These are phyloP conservation scores for Gambusia affinis DNA, from an alignment of 2,113 vertebrate species.

Conservation along the genomic window DNA sequence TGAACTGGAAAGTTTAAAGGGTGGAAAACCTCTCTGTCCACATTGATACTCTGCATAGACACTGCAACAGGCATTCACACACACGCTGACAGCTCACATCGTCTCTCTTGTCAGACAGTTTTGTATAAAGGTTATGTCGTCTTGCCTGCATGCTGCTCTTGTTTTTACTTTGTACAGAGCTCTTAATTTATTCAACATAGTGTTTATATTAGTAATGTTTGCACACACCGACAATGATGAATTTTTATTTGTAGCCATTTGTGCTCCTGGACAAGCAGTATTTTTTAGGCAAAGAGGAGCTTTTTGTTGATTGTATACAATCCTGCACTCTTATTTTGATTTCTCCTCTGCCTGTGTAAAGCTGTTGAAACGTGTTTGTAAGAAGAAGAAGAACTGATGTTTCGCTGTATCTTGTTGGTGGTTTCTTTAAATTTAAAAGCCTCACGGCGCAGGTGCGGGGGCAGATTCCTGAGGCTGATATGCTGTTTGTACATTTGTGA, in stretches of 20 bases:
- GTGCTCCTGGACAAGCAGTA: conserved; percentile 74
- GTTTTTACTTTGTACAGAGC: conserved; percentile 77
- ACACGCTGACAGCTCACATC: not conserved
- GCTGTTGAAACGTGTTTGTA: conserved; percentile 73
- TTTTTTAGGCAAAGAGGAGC: conserved; percentile 69
- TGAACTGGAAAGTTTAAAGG: conserved; percentile 27
- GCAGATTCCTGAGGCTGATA: conserved; percentile 25
- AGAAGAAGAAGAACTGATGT: conserved; percentile 73
- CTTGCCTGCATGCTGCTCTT: conserved; percentile 82
- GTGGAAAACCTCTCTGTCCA: conserved; percentile 26
- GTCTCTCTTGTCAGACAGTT: conserved; percentile 40
- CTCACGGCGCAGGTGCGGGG: conserved; percentile 1
- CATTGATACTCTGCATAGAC: conserved; percentile 31
- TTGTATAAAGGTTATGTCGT: conserved; percentile 70
- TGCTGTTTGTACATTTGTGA: conserved; percentile 59
- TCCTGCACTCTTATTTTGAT: conserved; percentile 57
- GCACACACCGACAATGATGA: conserved; percentile 58
- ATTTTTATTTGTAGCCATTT: conserved; percentile 63
- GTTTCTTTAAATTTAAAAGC: conserved; percentile 60
- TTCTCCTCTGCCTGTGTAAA: conserved; percentile 62
- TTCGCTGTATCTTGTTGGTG: conserved; percentile 86
- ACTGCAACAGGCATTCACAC: conserved; percentile 22
- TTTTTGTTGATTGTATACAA: conserved; percentile 48
- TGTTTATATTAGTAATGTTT: conserved; percentile 72
- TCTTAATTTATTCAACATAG: conserved; percentile 74